phyloP scores from a whole-genome alignment of 2,113 vertebrate species.

The Pithys albifrons region DNA sequence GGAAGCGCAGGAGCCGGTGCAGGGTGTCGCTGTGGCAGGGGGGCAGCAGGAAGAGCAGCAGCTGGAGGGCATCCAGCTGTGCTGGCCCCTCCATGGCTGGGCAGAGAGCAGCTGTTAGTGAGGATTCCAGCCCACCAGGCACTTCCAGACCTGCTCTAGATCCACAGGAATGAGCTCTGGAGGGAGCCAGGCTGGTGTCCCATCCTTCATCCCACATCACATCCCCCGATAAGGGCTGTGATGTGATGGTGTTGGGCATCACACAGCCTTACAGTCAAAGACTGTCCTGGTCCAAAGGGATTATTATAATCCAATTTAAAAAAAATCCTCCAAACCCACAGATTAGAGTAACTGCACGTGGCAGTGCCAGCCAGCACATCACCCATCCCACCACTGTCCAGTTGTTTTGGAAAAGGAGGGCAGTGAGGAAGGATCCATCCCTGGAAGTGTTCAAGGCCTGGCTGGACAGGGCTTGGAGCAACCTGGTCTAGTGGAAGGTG shows the following conservation, averaged over 20 bases:
- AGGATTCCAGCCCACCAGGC: accelerated
- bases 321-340: not conserved
- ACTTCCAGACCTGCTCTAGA: not conserved
- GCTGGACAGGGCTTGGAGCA: not conserved
- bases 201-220: not conserved
- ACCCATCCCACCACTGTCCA: accelerated
- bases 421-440: not conserved
- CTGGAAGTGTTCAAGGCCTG: not conserved
- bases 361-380: not conserved
- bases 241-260: accelerated
- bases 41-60: conserved; percentile 89
- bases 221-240: too few species aligned
- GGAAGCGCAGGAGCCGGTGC: conserved; percentile 83
- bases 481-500: not conserved
- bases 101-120: not conserved
- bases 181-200: not conserved
- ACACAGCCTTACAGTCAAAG: not conserved
- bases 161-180: not conserved
- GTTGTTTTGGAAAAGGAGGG: not conserved
- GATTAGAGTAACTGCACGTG: accelerated
- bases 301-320: accelerated
- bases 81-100: conserved; percentile 78
- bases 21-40: conserved; percentile 92
- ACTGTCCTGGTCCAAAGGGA: not conserved
- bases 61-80: conserved; percentile 83